These are phyloP conservation scores for Sphaerophoria taeniata DNA, from an alignment of 2,888 invertebrate species.

Conservation along the genomic window DNA sequence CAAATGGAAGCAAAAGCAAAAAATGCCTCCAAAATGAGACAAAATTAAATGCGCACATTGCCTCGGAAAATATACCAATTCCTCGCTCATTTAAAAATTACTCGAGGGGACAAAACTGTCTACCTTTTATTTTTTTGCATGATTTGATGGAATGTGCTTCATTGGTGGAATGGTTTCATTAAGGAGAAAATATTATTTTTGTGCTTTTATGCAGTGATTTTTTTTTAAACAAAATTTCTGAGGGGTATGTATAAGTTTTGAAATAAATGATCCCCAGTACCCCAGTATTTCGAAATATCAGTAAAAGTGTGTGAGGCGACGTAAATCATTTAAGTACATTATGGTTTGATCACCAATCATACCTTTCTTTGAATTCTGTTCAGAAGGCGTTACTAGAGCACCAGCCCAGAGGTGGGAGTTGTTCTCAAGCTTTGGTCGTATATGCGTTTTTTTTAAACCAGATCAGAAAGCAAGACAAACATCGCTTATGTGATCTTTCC, in stretches of 20 bases:
- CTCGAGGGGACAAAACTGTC: conserved; percentile 56
- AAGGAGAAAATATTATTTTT: conserved; percentile 45
- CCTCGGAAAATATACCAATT: conserved; percentile 15
- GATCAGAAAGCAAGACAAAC: too few relatives aligned
- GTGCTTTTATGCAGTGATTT: conserved; percentile 1
- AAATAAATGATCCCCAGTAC: too few relatives aligned
- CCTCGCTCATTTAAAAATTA: conserved; percentile 42
- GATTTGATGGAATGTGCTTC: conserved; percentile 62
- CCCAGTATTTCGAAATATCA: too few relatives aligned
- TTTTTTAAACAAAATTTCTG: background rate
- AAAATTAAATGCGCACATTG: conserved; percentile 45
- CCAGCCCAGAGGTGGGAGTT: too few relatives aligned
- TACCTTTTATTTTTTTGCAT: conserved; percentile 50
- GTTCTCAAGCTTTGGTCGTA: too few relatives aligned
- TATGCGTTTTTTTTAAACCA: too few relatives aligned
- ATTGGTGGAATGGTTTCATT: conserved; percentile 9
- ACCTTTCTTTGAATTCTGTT: too few relatives aligned
- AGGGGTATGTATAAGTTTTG: background rate
- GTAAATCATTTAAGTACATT: too few relatives aligned
- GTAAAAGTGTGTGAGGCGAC: too few relatives aligned
- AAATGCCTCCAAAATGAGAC: conserved; percentile 28
- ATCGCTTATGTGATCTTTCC: too few relatives aligned
- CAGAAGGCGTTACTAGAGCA: too few relatives aligned
- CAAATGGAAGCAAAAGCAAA: background rate
- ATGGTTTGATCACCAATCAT: too few relatives aligned